Evolutionary conservation across 2,888 invertebrate genomes (phyloP).

Genomic region (Synergus laeviventris): DNA sequence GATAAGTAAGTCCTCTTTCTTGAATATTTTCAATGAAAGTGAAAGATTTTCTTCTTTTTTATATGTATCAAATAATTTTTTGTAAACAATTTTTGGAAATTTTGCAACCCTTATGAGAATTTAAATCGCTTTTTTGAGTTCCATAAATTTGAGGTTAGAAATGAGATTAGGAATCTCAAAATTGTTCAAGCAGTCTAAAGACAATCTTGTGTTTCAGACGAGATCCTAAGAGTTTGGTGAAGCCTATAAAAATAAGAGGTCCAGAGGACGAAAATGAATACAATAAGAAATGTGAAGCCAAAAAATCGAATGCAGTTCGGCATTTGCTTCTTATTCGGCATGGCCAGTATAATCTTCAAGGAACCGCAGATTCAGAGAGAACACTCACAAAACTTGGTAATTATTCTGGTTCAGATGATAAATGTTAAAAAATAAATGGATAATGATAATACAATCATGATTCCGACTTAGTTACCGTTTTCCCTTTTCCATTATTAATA

Average conservation of each 20-base stretch:
- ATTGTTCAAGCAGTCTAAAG: neutral
- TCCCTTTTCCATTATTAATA: neutral
- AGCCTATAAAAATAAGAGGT: constrained; percentile 77
- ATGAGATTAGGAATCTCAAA: neutral
- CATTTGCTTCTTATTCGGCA: constrained; percentile 95
- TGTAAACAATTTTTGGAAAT: neutral
- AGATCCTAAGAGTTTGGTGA: constrained; percentile 84
- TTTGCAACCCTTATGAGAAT: neutral
- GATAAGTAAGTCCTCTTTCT: constrained; percentile 82
- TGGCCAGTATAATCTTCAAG: constrained; percentile 92
- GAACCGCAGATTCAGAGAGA: constrained; percentile 84
- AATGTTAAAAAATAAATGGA: neutral
- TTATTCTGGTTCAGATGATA: constrained; percentile 17
- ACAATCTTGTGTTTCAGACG: constrained; percentile 77
- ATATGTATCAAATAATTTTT: constrained; percentile 84
- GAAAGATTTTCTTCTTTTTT: constrained; percentile 73
- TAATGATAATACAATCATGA: neutral
- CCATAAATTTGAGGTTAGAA: neutral
- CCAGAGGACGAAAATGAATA: constrained; percentile 82
- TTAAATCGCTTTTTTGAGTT: neutral
- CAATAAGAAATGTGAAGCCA: constrained; percentile 82
- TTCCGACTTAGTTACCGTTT: neutral
- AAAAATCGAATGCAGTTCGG: constrained; percentile 80
- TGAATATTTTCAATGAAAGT: constrained; percentile 30
- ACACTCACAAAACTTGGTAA: constrained; percentile 88